phyloP scores from a whole-genome alignment of 2,113 vertebrate genomes.

The Cheirogaleus medius region DNA sequence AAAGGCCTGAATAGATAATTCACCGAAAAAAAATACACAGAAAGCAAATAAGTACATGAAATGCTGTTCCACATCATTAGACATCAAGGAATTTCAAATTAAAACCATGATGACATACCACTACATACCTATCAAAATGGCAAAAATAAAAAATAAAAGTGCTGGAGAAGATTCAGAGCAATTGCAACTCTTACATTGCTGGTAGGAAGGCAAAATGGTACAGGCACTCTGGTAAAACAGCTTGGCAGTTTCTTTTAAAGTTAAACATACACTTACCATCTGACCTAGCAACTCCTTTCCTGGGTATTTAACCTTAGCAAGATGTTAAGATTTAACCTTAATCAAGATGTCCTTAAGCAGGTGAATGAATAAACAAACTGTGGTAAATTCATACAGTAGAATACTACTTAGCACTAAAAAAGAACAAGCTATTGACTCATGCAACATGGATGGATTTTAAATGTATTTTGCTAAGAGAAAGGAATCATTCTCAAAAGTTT shows the following conservation, averaged over 20 bases:
- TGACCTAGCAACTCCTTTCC: not conserved
- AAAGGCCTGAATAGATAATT: not conserved
- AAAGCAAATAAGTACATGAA: not conserved
- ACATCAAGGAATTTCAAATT: not conserved
- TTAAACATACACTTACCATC: not conserved
- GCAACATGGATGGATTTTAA: not conserved
- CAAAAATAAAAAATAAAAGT: slow-evolving; percentile 4
- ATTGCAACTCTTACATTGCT: not conserved
- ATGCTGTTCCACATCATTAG: not conserved
- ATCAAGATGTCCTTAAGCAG: not conserved
- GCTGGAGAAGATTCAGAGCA: not conserved
- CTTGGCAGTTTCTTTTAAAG: not conserved
- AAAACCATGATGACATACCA: not conserved
- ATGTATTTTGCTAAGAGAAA: slow-evolving; percentile 42
- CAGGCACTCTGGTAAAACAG: not conserved
- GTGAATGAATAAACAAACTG: not conserved
- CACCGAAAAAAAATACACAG: not conserved
- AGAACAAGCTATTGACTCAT: not conserved
- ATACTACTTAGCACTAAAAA: slow-evolving; percentile 2
- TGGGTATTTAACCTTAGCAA: not conserved
- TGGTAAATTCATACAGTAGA: not conserved
- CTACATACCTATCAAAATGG: not conserved
- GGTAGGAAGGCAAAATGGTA: not conserved
- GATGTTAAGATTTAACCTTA: not conserved
- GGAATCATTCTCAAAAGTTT: not conserved